Conservation (phyloP, 2,797 vertebrate species). For the Cuniculus paca region DNA sequence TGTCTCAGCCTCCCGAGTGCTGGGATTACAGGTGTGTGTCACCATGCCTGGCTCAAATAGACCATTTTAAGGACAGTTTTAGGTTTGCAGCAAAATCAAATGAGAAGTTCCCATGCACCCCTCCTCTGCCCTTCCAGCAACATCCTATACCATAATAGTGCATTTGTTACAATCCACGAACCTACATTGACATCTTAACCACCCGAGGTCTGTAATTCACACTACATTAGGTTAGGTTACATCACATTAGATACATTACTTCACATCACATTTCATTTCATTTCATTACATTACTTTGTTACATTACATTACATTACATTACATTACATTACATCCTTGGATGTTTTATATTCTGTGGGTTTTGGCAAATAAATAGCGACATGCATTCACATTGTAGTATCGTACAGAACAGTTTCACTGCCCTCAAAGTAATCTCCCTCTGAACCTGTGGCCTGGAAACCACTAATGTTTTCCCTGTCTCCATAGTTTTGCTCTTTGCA, state of each 20-base stretch:
- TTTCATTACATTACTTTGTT: neutral
- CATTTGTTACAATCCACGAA: neutral
- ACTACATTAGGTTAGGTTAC: neutral
- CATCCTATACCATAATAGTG: neutral
- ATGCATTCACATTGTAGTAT: neutral
- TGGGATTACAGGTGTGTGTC: too few relatives aligned
- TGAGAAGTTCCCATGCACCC: neutral
- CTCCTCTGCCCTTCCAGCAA: neutral
- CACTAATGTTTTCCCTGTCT: neutral
- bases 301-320: neutral
- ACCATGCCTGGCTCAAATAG: too few relatives aligned
- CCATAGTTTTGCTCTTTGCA: neutral
- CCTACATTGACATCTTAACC: neutral
- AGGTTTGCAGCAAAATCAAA: neutral
- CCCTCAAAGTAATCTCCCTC: neutral
- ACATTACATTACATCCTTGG: neutral
- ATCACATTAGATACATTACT: neutral
- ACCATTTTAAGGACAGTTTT: conserved; percentile 1
- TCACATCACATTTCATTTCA: too few relatives aligned
- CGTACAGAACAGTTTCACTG: neutral
- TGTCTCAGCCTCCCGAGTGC: too few relatives aligned
- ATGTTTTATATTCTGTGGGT: neutral
- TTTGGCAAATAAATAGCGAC: neutral
- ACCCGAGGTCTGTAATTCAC: neutral
- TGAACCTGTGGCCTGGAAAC: neutral